Base-by-base conservation (phyloP, 92 coral and sea anemone genomes). In the Metridium senile region DNA sequence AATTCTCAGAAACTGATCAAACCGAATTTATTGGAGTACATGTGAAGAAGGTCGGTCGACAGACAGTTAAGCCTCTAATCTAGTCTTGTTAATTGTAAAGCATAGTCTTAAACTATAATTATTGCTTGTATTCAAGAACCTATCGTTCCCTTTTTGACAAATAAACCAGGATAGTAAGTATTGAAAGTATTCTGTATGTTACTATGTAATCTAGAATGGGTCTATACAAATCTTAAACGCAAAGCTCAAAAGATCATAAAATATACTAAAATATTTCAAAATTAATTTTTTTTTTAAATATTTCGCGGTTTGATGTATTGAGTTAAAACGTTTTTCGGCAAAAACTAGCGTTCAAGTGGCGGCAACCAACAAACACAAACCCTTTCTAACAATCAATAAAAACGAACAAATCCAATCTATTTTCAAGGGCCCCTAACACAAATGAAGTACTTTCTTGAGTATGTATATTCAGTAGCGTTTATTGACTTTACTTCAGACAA, bases 11-110 rank as follows among this genome's bases (percentile, higher is more conserved):
- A n/a, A n/a, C n/a, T n/a, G n/a, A n/a, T n/a, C n/a, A n/a, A n/a
- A n/a, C n/a, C n/a, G n/a, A n/a, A n/a, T n/a, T n/a, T n/a, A n/a
- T n/a, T n/a, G n/a, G n/a, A n/a, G n/a, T n/a, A n/a, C n/a, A n/a
- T n/a, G n/a, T n/a, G n/a, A n/a, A n/a, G n/a, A n/a, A n/a, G n/a
- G n/a, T n/a, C n/a, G n/a, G n/a, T n/a, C n/a, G n/a, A n/a, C n/a
- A n/a, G n/a, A n/a, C n/a, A n/a, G n/a, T n/a, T 59, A 59, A 59
- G 65, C 65, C 65, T 6, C 10, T 59, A 59, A 59, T 59, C 26
- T 26, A 3, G 11, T 26, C 32, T 59, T 59, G 65, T 1, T 59
- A 16, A 59, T 59, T 59, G 65, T 59, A 59, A 26, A 16, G 26
- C 4, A 3, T 13, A 6, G 22, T 1, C 65, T 26, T n/a, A 59